phyloP scores from a whole-genome alignment of 2,797 vertebrate genomes.

The Pseudopleuronectes americanus region DNA sequence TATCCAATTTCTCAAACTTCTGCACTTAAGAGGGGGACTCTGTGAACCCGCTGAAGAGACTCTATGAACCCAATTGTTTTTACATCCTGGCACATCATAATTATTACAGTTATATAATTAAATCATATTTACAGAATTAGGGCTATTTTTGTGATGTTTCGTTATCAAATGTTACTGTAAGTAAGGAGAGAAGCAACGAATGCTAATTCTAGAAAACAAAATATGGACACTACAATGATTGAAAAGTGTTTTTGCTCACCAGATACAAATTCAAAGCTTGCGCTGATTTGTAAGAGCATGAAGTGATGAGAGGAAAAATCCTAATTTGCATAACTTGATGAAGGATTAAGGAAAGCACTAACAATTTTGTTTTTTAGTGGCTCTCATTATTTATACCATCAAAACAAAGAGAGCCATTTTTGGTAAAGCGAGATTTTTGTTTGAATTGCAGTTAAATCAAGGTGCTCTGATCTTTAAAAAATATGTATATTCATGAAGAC shows the following conservation, averaged over 20 bases:
- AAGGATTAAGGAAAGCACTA: constrained; percentile 32
- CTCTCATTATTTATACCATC: constrained; percentile 29
- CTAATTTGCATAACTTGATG: constrained; percentile 49
- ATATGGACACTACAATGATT: background rate
- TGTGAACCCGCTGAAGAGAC: background rate
- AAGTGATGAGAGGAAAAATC: constrained; percentile 35
- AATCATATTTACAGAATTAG: background rate
- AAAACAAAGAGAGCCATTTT: constrained; percentile 5
- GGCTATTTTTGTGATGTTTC: background rate
- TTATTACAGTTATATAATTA: background rate
- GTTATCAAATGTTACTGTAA: background rate
- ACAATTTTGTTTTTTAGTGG: constrained; percentile 24
- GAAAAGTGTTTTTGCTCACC: background rate
- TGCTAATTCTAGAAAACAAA: background rate
- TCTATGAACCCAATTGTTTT: constrained; percentile 10
- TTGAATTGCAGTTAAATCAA: constrained; percentile 21
- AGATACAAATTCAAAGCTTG: constrained; percentile 17
- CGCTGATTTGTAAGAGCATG: constrained; percentile 28
- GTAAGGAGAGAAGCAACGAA: background rate
- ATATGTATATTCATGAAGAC: constrained; percentile 13
- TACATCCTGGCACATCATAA: constrained; percentile 6
- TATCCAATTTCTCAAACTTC: constrained; percentile 39
- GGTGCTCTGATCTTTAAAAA: constrained; percentile 1
- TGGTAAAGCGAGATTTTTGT: constrained; percentile 18
- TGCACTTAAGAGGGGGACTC: background rate